Conservation (phyloP, 2,113 vertebrate genomes). For the Silurus glanis region DNA sequence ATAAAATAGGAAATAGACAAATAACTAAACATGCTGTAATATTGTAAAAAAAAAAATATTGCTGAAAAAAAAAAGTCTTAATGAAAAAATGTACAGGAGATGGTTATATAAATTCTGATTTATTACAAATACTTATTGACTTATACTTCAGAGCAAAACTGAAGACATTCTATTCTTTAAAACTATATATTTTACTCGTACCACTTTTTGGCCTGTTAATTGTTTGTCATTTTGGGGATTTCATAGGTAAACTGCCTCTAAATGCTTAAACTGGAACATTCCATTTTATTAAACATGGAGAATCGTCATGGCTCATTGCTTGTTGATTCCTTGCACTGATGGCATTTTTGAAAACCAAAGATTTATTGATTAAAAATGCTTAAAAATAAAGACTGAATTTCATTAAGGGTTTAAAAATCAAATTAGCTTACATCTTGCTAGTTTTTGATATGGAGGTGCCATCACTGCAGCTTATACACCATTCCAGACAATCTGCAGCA, state of each 20-base stretch:
- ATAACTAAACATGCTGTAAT: not conserved
- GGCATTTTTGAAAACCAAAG: constrained; percentile 42
- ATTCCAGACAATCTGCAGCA: constrained; percentile 14
- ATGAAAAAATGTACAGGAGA: not conserved
- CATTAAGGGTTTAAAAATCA: not conserved
- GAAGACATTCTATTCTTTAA: not conserved
- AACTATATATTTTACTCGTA: not conserved
- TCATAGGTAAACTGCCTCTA: not conserved
- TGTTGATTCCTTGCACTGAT: constrained; percentile 7
- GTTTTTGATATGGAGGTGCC: not conserved
- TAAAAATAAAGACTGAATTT: not conserved
- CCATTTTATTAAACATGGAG: not conserved
- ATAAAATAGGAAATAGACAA: not conserved
- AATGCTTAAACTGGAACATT: not conserved
- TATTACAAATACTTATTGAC: not conserved
- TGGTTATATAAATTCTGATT: not conserved
- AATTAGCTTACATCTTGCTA: not conserved
- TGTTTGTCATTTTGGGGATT: not conserved
- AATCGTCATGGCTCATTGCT: not conserved
- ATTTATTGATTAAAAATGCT: constrained; percentile 17
- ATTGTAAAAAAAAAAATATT: not conserved
- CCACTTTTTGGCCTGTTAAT: not conserved
- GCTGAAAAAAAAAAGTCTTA: not conserved
- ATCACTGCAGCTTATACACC: not conserved
- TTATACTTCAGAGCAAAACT: not conserved